A percentile compares a stretch with the other conserved stretches of the same genome.
These are phyloP conservation scores for Tenebrosternarchus preto DNA, from an alignment of 2,113 vertebrate genomes.

Conservation along the genomic window DNA sequence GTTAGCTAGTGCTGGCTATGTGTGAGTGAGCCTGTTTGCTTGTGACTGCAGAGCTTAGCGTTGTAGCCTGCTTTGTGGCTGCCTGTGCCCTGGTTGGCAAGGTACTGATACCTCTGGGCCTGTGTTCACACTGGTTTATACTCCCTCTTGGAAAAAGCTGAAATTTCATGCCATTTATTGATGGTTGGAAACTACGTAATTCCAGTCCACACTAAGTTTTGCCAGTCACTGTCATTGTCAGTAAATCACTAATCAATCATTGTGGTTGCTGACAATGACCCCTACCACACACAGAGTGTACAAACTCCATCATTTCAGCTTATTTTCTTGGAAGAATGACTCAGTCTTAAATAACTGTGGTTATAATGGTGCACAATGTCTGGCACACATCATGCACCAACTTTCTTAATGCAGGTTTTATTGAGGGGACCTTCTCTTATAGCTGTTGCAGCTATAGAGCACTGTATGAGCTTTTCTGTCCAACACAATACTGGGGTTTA, in stretches of 20 bases:
- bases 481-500: conserved; percentile 5
- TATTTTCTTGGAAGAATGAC: background rate
- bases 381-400: background rate
- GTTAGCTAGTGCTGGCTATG: background rate
- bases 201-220: background rate
- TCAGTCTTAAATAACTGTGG: background rate
- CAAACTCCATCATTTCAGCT: background rate
- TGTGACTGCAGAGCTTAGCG: conserved; percentile 1
- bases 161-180: background rate
- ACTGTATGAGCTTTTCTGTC: background rate
- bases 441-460: conserved; percentile 10
- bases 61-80: background rate
- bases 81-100: background rate
- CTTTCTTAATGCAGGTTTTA: conserved; percentile 1
- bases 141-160: conserved; percentile 9
- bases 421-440: background rate
- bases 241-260: conserved; percentile 6
- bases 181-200: background rate
- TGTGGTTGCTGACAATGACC: background rate
- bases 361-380: background rate
- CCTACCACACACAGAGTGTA: background rate
- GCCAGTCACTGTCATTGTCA: background rate
- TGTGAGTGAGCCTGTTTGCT: conserved; percentile 1
- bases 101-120: background rate
- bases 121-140: background rate